Evolutionary conservation across 2,797 vertebrate genomes (phyloP), one percentile per base, ranked within the genome.

Genomic region (Sparidentex hasta): DNA sequence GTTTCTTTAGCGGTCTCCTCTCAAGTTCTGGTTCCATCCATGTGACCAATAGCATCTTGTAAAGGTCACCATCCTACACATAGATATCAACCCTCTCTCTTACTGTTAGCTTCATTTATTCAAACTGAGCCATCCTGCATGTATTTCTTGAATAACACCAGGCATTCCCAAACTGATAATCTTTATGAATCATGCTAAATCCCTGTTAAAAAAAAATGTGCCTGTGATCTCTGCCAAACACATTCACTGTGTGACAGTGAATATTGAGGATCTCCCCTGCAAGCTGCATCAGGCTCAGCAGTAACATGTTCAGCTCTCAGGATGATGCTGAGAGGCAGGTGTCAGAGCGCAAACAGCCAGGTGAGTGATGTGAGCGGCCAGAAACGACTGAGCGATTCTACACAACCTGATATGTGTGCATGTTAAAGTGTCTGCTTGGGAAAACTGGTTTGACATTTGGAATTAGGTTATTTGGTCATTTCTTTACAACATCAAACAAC

Each of bases 1-100:
- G 18, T 16, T 33, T 16, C 54, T 47, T 46, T 11, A 6, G 3
- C 6, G 18, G 59, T 4, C 7, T 33, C 33, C 33, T 33, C 33
- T 33, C 33, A 33, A 33, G 7, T 8, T 33, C 7, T 33, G 29
- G 29, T 33, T 33, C 7, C 7, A 33, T 33, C 29, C 29, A 33
- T 69, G 67, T 80, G 68, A 59, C 69, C 44, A 47, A 56, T 14
- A 65, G 61, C n/a, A 2, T 55, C 47, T 20, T 54, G 57, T 65
- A 74, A 76, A 83, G 50, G 71, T 70, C 69, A 1, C 23, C 23
- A 6, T 11, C 52, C 46, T 17, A 44, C 65, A 62, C 29, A 41
- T 0, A 27, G 5, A 27, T 7, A 62, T 47, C n/a, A 63, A 16
- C 55, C 43, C 43, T 17, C 69, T 48, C 2, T 14, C 33, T 52